A percentile compares a stretch with the other conserved stretches of the same genome.
These are phyloP conservation scores for Harpegnathos saltator DNA, from an alignment of 1,140 invertebrate species.

Conservation along the genomic window DNA sequence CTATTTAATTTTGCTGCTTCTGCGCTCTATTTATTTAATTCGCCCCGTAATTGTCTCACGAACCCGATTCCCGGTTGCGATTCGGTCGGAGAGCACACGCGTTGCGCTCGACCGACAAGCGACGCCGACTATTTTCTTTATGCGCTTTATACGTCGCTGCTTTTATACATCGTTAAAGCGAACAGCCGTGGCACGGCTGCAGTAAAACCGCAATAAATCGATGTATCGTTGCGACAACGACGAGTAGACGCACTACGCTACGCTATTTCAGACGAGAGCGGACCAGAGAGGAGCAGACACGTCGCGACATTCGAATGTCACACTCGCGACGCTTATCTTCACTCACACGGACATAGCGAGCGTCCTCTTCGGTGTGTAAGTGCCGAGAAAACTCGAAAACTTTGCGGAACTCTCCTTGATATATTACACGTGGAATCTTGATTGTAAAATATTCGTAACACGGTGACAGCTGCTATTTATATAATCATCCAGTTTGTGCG, in stretches of 20 bases:
- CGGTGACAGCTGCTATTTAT: conserved; percentile 17
- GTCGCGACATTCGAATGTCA: conserved; percentile 6
- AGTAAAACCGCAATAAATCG: conserved; percentile 68
- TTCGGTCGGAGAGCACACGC: background rate
- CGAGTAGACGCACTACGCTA: background rate
- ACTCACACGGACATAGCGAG: background rate
- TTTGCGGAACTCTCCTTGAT: background rate
- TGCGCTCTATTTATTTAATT: background rate
- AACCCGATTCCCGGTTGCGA: background rate
- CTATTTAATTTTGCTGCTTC: background rate
- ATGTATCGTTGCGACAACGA: conserved; percentile 56
- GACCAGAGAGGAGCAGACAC: background rate
- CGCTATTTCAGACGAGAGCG: background rate
- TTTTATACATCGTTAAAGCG: conserved; percentile 65
- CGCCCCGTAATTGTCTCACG: background rate
- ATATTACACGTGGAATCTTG: conserved; percentile 4
- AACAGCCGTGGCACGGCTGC: conserved; percentile 16
- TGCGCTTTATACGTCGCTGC: conserved; percentile 27
- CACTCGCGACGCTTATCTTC: background rate
- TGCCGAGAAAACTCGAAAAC: background rate
- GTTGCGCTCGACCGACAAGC: conserved; percentile 9
- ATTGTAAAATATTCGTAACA: conserved; percentile 35
- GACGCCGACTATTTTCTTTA: conserved; percentile 37
- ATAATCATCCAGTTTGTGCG: conserved; percentile 31
- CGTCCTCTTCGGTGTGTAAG: background rate